phyloP scores from a whole-genome alignment of 2,888 invertebrate species.

The Chymomyza amoena region DNA sequence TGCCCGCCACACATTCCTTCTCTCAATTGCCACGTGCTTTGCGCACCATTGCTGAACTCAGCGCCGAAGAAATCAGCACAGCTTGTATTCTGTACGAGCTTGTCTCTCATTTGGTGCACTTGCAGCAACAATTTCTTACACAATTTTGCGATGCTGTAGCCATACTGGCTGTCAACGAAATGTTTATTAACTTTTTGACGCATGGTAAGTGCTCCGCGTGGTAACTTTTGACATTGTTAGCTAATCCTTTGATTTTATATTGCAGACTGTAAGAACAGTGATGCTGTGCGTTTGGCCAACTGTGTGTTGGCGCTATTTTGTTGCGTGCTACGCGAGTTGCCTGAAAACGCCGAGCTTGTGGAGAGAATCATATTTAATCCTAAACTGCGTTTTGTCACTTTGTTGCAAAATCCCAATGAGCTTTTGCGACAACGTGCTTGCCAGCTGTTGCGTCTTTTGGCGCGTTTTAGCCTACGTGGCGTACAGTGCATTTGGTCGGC shows the following conservation, averaged over 20 bases:
- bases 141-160: constrained; percentile 86
- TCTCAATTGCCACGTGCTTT: constrained; percentile 47
- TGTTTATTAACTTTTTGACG: constrained; percentile 75
- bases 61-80: constrained; percentile 82
- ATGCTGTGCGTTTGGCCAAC: constrained; percentile 81
- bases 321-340: constrained; percentile 85
- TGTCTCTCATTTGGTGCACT: constrained; percentile 84
- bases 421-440: constrained; percentile 83
- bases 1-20: constrained; percentile 29
- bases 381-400: constrained; percentile 80
- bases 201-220: constrained; percentile 57
- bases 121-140: constrained; percentile 83
- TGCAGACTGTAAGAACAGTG: constrained; percentile 68
- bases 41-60: constrained; percentile 77
- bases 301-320: constrained; percentile 87
- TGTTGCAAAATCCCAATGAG: constrained; percentile 82
- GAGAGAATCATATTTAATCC: constrained; percentile 84
- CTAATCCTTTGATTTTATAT: neutral
- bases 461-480: constrained; percentile 84
- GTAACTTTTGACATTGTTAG: neutral
- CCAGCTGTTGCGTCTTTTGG: constrained; percentile 85
- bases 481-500: constrained; percentile 79
- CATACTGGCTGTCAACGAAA: constrained; percentile 79
- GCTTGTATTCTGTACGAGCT: constrained; percentile 84
- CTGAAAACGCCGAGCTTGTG: constrained; percentile 87